phyloP scores from a whole-genome alignment of 1,140 invertebrate species.

The Acromyrmex heyeri region DNA sequence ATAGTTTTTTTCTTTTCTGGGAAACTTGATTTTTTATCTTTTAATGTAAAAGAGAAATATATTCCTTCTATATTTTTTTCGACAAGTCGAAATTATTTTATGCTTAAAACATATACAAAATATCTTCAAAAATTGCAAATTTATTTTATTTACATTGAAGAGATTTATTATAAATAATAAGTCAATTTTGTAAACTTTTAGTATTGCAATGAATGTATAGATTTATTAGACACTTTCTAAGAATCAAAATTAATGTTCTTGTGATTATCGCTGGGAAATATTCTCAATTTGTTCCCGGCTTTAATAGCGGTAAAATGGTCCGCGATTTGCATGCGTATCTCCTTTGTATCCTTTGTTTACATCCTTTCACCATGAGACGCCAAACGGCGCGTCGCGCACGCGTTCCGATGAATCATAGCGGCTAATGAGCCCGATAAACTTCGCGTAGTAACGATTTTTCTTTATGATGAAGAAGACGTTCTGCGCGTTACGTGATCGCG shows the following conservation, averaged over 20 bases:
- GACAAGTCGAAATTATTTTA: background rate
- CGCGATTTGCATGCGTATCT: background rate
- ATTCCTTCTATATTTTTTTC: background rate
- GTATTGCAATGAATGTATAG: background rate
- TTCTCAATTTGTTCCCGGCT: background rate
- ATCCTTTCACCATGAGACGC: conserved; percentile 38
- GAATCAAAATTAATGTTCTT: background rate
- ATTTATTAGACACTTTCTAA: background rate
- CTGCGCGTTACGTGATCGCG: conserved; percentile 46
- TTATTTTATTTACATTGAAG: background rate
- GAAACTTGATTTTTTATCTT: too few species aligned
- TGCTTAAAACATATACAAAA: background rate
- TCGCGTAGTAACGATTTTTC: conserved; percentile 42
- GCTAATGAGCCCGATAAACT: conserved; percentile 57
- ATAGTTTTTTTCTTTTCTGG: too few species aligned
- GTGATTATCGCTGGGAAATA: background rate
- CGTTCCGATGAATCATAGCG: conserved; percentile 57
- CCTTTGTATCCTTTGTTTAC: conserved; percentile 46
- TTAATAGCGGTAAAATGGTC: conserved; percentile 29
- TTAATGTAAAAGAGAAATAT: too few species aligned
- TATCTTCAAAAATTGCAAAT: background rate
- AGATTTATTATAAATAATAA: background rate
- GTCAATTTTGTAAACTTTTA: background rate
- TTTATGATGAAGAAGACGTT: conserved; percentile 45
- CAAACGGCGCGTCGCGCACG: background rate